Conservation (phyloP, 1,140 invertebrate genomes). For the Anastatus disparis region DNA sequence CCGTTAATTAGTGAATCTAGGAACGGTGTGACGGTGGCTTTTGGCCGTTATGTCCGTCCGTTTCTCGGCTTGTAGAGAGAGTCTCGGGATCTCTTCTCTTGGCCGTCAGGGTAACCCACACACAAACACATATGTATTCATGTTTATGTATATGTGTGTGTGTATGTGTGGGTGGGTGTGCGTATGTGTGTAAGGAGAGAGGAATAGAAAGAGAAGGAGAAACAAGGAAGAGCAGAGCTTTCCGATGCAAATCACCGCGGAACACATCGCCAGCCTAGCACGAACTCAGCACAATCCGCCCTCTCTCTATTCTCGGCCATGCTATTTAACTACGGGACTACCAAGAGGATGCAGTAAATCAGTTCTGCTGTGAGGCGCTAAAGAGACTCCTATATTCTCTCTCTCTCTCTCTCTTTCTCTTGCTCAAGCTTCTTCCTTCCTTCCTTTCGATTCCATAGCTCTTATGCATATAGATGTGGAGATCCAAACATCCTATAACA, state of each 20-base stretch:
- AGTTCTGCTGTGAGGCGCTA: constrained; percentile 10
- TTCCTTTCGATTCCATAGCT: not conserved
- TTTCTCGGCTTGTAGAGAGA: constrained; percentile 39
- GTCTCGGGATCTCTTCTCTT: too few species aligned
- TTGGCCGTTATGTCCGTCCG: constrained; percentile 44
- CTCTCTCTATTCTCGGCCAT: not conserved
- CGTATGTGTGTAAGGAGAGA: too few species aligned
- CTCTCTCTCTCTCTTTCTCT: not conserved
- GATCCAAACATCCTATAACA: too few species aligned
- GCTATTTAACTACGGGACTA: not conserved
- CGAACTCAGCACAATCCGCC: constrained; percentile 52
- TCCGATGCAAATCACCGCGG: constrained; percentile 51
- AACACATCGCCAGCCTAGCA: constrained; percentile 50
- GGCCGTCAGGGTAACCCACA: too few species aligned
- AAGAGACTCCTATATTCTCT: not conserved
- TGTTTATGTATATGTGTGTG: too few species aligned
- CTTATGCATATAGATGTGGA: not conserved
- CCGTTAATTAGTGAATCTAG: too few species aligned
- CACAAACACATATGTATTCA: too few species aligned
- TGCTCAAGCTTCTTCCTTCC: not conserved
- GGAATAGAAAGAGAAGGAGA: too few species aligned
- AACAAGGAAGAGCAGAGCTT: too few species aligned
- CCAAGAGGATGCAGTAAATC: constrained; percentile 8
- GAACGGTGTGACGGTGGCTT: too few species aligned
- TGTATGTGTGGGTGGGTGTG: too few species aligned